Evolutionary conservation across 2,797 vertebrate genomes (phyloP), one percentile per base, ranked within the genome.

Genomic region (Falco cherrug): DNA sequence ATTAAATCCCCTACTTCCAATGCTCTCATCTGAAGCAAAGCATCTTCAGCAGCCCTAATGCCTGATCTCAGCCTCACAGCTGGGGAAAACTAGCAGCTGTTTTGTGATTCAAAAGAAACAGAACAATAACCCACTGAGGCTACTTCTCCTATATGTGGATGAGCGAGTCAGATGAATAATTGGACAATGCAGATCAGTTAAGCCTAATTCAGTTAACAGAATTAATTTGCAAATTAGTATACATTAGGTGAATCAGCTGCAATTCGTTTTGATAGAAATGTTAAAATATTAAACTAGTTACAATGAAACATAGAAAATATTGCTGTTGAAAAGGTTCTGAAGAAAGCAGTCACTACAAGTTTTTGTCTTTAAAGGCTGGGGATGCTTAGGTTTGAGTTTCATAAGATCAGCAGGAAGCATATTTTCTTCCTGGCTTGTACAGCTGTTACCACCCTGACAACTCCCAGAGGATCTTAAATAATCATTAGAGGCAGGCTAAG

Each of bases 161-260:
- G 86, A 54, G 54, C 89, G 86, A 96, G 56, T 90, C 91, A 83
- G 60, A 91, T 48, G 78, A 93, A 67, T 87, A 94, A 95, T 56
- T 83, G 93, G 87, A 93, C 79, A 84, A 91, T n/a, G 26, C 48
- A 95, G 78, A 89, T 84, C 94, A 91, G 90, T 93, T 96, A 93
- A 95, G 51, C 63, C 79, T 91, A 92, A 89, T 91, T 73, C 16
- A 13, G 48, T 94, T 96, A 96, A 93, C 61, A 84, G 76, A 94
- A 95, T 95, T 95, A 96, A 95, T 97, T 90, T 93, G 70, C 73
- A 95, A 95, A 94, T 95, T 85, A 91, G 69, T 74, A 84, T 83
- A 88, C 91, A 80, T 91, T 94, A 94, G 71, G 59, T 87, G 87
- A 96, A 95, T 81, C 79, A 92, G 41, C 41, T 93, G 73, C 94